phyloP scores from a whole-genome alignment of 2,888 invertebrate species.

The Nephrotoma flavescens region DNA sequence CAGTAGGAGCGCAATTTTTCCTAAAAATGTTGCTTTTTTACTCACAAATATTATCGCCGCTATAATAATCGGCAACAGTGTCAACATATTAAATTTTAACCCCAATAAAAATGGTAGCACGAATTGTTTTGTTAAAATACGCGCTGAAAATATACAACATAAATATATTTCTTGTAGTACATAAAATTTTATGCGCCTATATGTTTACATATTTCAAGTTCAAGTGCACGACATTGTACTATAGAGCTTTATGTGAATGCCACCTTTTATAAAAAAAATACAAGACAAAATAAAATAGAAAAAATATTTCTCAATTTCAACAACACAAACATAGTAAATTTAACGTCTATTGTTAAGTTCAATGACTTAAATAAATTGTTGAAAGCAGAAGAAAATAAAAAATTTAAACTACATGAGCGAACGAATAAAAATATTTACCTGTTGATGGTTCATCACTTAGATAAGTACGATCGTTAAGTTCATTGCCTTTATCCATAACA shows the following conservation, averaged over 20 bases:
- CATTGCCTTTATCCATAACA: conserved; percentile 45
- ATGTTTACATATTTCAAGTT: neutral
- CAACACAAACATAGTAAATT: neutral
- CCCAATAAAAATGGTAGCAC: conserved; percentile 65
- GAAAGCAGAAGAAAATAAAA: neutral
- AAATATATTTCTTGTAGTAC: neutral
- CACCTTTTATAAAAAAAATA: neutral
- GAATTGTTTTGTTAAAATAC: conserved; percentile 52
- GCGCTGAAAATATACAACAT: conserved; percentile 38
- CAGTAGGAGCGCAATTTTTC: conserved; percentile 57
- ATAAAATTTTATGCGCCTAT: neutral
- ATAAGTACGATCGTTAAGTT: conserved; percentile 36
- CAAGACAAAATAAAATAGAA: neutral
- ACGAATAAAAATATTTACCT: conserved; percentile 16
- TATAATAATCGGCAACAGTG: conserved; percentile 56
- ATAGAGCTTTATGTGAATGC: neutral
- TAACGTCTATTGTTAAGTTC: neutral
- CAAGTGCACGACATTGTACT: neutral
- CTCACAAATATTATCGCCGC: conserved; percentile 54
- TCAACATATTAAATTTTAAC: conserved; percentile 63
- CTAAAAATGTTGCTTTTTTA: conserved; percentile 61
- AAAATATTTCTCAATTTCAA: neutral
- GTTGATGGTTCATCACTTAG: conserved; percentile 23
- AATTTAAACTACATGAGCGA: neutral
- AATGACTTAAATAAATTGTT: neutral